phyloP scores from a whole-genome alignment of 2,113 vertebrate genomes.

The Poecile atricapillus region DNA sequence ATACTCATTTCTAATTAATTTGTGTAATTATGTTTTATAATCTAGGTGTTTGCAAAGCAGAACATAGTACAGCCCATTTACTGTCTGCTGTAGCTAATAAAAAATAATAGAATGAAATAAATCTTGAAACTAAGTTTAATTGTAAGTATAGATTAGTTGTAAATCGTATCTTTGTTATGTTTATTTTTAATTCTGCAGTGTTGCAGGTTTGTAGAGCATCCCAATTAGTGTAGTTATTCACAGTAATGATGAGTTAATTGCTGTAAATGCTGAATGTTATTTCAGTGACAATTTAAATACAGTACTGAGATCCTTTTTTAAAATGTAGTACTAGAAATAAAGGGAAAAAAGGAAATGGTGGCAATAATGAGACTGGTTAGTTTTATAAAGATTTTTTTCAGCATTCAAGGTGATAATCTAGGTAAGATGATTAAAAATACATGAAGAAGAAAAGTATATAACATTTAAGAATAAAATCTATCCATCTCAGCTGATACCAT shows the following conservation, averaged over 20 bases:
- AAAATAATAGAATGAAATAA: conserved; percentile 79
- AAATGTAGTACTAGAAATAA: neutral
- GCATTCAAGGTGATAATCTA: neutral
- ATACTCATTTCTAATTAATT: conserved; percentile 79
- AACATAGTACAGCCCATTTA: conserved; percentile 75
- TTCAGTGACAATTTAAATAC: conserved; percentile 71
- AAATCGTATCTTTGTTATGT: conserved; percentile 79
- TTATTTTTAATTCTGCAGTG: conserved; percentile 82
- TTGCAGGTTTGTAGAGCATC: conserved; percentile 75
- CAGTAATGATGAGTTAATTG: conserved; percentile 81
- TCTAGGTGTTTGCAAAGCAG: conserved; percentile 77
- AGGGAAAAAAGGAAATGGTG: neutral
- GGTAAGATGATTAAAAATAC: neutral
- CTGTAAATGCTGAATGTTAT: conserved; percentile 67
- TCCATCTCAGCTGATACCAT: neutral
- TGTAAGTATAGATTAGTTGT: conserved; percentile 79
- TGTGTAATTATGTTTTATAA: conserved; percentile 81
- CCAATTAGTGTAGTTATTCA: conserved; percentile 76
- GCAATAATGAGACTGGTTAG: neutral
- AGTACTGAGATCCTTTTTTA: neutral
- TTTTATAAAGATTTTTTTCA: neutral
- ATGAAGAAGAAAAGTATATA: neutral
- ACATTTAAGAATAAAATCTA: neutral
- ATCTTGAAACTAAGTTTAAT: conserved; percentile 75
- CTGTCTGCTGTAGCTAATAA: conserved; percentile 77